Percentiles rank a stretch among this genome's conserved stretches.
phyloP scores from a whole-genome alignment of 2,888 invertebrate genomes.

The Drosophila fungiperda region DNA sequence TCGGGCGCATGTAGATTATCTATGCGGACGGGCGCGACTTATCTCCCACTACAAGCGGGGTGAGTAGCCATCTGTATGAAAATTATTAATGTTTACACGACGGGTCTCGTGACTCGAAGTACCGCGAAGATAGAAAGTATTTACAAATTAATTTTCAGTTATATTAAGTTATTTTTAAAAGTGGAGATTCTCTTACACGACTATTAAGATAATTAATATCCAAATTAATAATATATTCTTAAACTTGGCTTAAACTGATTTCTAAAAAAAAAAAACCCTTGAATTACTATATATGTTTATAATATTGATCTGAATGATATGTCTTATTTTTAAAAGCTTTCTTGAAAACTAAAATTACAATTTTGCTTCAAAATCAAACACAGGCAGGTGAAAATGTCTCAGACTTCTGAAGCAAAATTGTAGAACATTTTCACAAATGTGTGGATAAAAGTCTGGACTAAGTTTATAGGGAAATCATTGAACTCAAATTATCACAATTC shows the following conservation, averaged over 20 bases:
- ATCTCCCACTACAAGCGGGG: neutral
- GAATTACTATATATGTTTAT: neutral
- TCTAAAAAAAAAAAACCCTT: neutral
- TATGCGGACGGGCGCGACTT: neutral
- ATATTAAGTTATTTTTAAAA: constrained; percentile 4
- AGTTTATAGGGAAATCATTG: neutral
- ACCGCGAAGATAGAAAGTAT: neutral
- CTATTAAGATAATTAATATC: neutral
- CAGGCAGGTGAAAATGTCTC: neutral
- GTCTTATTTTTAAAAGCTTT: neutral
- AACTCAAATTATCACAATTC: neutral
- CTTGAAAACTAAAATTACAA: neutral
- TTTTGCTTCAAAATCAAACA: neutral
- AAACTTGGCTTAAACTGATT: neutral
- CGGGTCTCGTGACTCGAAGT: no score
- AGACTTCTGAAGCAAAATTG: neutral
- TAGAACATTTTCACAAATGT: neutral
- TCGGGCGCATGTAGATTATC: neutral
- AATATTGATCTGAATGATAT: neutral
- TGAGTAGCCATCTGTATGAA: no score
- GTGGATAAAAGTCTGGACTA: neutral
- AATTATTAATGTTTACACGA: neutral
- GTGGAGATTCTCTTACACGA: neutral
- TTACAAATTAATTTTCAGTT: constrained; percentile 4
- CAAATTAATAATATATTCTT: neutral